phyloP scores from a whole-genome alignment of 2,797 vertebrate genomes.

The Bradypodion ventrale region DNA sequence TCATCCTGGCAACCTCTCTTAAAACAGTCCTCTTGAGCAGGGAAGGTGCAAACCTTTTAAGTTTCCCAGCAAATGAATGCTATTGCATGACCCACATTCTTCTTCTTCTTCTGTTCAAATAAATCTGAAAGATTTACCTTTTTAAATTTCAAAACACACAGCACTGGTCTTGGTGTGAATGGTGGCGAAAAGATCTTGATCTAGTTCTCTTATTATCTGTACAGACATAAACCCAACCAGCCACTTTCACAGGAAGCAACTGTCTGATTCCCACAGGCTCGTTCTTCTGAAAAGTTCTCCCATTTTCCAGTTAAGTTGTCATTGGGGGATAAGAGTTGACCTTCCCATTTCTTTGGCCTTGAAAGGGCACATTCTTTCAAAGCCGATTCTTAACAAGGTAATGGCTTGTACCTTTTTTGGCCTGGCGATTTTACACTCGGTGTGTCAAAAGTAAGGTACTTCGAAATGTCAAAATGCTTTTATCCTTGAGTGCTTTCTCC shows the following conservation, averaged over 20 bases:
- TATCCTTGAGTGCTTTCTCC: slow-evolving; percentile 6
- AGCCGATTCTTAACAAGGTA: slow-evolving; percentile 47
- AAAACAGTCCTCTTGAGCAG: slow-evolving; percentile 64
- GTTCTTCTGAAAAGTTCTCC: slow-evolving; percentile 36
- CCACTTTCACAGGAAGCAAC: neutral
- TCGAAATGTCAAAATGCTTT: slow-evolving; percentile 47
- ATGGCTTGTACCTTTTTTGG: slow-evolving; percentile 43
- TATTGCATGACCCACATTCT: no score
- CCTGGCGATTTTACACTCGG: slow-evolving; percentile 36
- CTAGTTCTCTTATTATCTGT: neutral
- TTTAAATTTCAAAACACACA: neutral
- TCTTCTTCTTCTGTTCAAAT: no score
- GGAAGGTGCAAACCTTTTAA: neutral
- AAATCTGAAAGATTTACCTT: no score
- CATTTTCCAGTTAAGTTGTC: neutral
- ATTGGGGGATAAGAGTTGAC: slow-evolving; percentile 9
- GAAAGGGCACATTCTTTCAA: neutral
- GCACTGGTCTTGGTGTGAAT: neutral
- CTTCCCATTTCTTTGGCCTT: slow-evolving; percentile 48
- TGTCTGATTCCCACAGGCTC: neutral
- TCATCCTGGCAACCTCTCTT: slow-evolving; percentile 51
- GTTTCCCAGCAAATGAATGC: slow-evolving; percentile 17
- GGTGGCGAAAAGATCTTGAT: neutral
- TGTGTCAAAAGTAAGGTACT: slow-evolving; percentile 43
- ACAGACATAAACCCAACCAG: neutral